A percentile compares a stretch with the other conserved stretches of the same genome.
phyloP scores from a whole-genome alignment of 2,888 invertebrate genomes.

The Stenurella melanura region DNA sequence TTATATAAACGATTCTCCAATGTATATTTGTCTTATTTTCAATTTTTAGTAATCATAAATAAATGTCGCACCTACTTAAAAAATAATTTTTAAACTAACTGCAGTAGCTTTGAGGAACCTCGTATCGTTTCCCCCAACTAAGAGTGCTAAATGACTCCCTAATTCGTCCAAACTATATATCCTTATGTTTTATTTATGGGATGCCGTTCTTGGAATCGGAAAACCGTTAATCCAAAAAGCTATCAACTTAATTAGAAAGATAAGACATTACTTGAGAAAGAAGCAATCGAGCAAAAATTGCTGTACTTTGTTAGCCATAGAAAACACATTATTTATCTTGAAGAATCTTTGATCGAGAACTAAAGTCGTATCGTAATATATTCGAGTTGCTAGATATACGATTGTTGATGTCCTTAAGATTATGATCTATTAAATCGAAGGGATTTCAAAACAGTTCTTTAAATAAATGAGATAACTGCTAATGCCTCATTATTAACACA shows the following conservation, averaged over 20 bases:
- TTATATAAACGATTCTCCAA: no score
- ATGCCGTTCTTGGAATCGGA: slow-evolving; percentile 42
- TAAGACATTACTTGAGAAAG: slow-evolving; percentile 50
- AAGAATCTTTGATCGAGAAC: background rate
- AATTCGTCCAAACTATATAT: slow-evolving; percentile 38
- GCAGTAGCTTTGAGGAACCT: background rate
- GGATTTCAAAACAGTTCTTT: no score
- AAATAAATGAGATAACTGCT: no score
- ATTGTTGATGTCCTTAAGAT: background rate
- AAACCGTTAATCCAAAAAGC: slow-evolving; percentile 53
- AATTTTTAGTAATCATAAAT: no score
- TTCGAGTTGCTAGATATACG: background rate
- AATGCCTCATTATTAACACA: no score
- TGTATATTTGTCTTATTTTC: no score
- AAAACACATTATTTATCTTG: slow-evolving; percentile 39
- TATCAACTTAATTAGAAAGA: slow-evolving; percentile 55
- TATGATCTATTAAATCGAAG: no score
- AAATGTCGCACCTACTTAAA: no score
- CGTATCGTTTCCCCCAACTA: background rate
- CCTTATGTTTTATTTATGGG: slow-evolving; percentile 51
- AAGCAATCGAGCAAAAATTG: slow-evolving; percentile 51
- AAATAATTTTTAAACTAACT: no score
- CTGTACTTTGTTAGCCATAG: slow-evolving; percentile 43
- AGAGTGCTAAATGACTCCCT: slow-evolving; percentile 33
- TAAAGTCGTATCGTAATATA: background rate